Base-by-base conservation (phyloP, 2,797 vertebrate genomes). In the Mormyrops boulengeri region DNA sequence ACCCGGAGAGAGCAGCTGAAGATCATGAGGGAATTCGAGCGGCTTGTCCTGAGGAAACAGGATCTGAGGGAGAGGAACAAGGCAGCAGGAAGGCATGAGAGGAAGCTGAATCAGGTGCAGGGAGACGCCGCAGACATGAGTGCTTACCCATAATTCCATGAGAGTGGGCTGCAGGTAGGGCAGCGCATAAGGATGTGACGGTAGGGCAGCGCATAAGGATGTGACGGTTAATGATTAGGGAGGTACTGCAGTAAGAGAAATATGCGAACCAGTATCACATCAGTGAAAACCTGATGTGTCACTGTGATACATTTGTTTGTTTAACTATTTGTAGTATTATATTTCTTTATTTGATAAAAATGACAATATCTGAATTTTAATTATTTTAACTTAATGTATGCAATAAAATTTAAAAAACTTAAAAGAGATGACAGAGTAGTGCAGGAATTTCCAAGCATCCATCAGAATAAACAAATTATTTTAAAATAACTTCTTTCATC, bases 91-190 rank as follows among this genome's bases (percentile, higher is more conserved):
- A 3, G 44, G 2, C 94, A 94, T 12, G 94, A 96, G 90, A 92
- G 34, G 22, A 97, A 95, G 90, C 30, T 97, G 86, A 49, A 91
- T 73, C 92, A 95, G 96, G 94, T 96, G 90, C 93, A 91, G 2
- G 22, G 69, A 44, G 62, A 4, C 12, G 12, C 3, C 7, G 2
- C 26, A 69, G 62, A 69, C 9, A 22, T 69, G 62, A 50, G 14
- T 44, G 30, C 2, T 77, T 19, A 3, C 17, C 41, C 62, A 69
- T 69, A 69, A 69, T 69, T 69, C 62, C 22, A 50, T 34, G 47
- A 87, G 0, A 2, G 11, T 50, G 26, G 38, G 69, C 30, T 34
- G 73, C 73, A 38, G 69, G 12, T 11, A 2, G 50, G 50, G 2
- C 50, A 52, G 50, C 3, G 12, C 52, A 53, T 1, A 53, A 17